Conservation (phyloP, 2,113 vertebrate genomes). For the Eclectus roratus region DNA sequence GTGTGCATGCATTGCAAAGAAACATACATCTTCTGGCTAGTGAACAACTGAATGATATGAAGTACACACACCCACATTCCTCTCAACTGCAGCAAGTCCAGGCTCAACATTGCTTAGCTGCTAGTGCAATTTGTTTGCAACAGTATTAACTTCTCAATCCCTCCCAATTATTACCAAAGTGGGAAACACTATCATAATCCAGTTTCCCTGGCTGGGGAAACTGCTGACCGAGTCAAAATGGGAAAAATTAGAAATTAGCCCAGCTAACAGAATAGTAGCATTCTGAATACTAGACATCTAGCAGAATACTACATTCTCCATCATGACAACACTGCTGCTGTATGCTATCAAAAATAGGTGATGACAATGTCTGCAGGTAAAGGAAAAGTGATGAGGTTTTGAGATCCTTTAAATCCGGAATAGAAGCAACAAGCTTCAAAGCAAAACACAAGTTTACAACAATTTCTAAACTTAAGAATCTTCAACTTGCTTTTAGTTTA, state of each 20-base stretch:
- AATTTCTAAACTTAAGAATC: not conserved
- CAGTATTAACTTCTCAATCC: not conserved
- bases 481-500: not conserved
- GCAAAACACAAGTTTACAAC: not conserved
- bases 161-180: not conserved
- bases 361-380: not conserved
- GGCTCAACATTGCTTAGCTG: not conserved
- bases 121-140: not conserved
- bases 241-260: not conserved
- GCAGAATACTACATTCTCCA: not conserved
- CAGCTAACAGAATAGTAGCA: not conserved
- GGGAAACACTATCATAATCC: not conserved
- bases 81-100: not conserved
- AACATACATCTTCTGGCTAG: not conserved
- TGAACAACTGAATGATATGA: not conserved
- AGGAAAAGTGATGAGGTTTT: not conserved
- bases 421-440: not conserved
- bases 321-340: not conserved
- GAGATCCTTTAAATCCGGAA: not conserved
- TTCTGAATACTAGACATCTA: too few species aligned
- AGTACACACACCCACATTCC: not conserved
- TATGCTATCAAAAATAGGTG: rapidly evolving
- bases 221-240: not conserved
- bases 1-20: not conserved
- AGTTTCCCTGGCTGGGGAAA: not conserved